These are phyloP conservation scores for Axinella damicornis DNA, from an alignment of 37 sponge, comb jelly and placozoan genomes.

Conservation along the genomic window DNA sequence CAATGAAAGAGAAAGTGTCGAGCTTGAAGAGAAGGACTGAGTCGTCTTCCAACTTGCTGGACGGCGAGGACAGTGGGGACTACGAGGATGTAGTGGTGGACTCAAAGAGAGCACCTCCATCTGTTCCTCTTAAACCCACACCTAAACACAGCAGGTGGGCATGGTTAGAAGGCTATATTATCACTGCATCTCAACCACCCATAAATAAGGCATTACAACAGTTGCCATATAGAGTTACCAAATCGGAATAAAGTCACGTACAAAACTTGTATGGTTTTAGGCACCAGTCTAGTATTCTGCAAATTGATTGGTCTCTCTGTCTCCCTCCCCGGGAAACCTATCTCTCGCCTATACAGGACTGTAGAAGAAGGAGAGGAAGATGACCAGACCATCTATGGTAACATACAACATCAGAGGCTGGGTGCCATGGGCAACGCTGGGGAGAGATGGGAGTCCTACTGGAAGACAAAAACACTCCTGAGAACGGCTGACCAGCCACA, in stretches of 20 bases:
- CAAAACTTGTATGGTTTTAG: no score
- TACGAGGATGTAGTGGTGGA: background rate
- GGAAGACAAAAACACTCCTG: conserved; percentile 47
- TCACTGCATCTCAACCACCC: background rate
- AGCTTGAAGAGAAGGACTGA: conserved; percentile 31
- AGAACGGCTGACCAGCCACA: conserved; percentile 13
- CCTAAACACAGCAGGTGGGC: no score
- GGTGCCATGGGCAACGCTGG: conserved; percentile 61
- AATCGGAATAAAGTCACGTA: no score
- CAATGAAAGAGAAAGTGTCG: background rate
- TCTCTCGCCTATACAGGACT: no score
- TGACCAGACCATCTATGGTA: conserved; percentile 50
- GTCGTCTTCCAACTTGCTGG: background rate
- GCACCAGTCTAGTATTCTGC: no score
- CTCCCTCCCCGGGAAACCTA: no score
- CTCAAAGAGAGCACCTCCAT: no score
- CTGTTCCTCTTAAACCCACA: no score
- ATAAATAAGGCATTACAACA: no score
- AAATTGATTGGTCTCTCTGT: no score
- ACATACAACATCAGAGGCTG: conserved; percentile 3
- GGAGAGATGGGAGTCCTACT: conserved; percentile 56
- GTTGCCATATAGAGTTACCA: no score
- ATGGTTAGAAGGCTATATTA: background rate
- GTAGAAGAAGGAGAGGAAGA: background rate
- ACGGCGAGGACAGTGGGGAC: background rate